Conservation (phyloP, 1,140 invertebrate species). For the Drosophila equinoxialis region DNA sequence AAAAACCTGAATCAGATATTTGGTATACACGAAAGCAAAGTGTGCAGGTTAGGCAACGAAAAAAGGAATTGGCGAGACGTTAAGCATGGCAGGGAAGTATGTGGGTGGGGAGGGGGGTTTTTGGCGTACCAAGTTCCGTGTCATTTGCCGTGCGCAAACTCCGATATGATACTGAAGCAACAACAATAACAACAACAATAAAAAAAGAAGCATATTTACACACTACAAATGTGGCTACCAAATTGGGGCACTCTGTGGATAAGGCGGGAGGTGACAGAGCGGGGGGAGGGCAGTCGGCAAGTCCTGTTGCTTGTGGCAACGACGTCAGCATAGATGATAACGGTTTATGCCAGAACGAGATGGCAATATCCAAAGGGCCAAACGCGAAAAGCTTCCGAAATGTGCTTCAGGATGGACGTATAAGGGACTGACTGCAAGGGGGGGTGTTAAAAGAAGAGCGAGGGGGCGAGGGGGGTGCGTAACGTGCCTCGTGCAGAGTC, state of each 20-base stretch:
- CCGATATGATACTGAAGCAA: constrained; percentile 46
- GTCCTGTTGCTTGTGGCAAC: constrained; percentile 73
- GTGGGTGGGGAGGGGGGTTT: not conserved
- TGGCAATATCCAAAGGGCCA: constrained; percentile 43
- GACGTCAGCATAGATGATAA: constrained; percentile 19
- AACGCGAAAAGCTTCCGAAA: constrained; percentile 59
- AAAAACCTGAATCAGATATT: constrained; percentile 48
- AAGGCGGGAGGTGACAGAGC: not conserved
- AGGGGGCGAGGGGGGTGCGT: not conserved
- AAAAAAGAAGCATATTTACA: constrained; percentile 23
- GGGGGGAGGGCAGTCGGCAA: constrained; percentile 21
- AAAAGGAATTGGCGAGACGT: not conserved
- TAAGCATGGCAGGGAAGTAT: too few species aligned
- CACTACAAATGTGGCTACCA: constrained; percentile 48
- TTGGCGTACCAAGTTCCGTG: not conserved
- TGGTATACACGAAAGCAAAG: constrained; percentile 64
- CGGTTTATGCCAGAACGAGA: constrained; percentile 45
- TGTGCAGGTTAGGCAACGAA: constrained; percentile 60
- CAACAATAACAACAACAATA: constrained; percentile 13
- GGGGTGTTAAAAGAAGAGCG: too few species aligned
- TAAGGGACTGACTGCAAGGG: not conserved
- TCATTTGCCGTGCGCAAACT: constrained; percentile 59
- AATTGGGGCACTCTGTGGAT: constrained; percentile 47
- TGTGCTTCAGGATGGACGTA: constrained; percentile 15
- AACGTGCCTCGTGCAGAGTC: not conserved